Evolutionary conservation across 2,888 invertebrate genomes (phyloP).

Genomic region (Melanostoma mellinum): DNA sequence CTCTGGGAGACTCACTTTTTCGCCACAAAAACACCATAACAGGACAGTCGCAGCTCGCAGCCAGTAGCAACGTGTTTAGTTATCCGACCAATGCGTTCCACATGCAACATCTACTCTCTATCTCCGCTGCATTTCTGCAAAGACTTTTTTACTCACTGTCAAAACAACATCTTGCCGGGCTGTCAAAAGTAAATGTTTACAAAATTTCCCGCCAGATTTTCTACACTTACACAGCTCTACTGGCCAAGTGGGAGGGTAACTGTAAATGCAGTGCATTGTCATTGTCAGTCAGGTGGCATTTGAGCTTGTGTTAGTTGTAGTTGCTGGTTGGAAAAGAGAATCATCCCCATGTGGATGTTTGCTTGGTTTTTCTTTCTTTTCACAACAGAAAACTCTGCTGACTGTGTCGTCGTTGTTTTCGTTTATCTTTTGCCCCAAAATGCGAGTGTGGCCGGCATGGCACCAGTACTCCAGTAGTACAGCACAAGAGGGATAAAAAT

Average conservation of each 20-base stretch:
- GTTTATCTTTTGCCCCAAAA: constrained; percentile 49
- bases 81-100: constrained; percentile 49
- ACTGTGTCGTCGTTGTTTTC: constrained; percentile 55
- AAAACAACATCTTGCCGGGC: background rate
- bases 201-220: constrained; percentile 68
- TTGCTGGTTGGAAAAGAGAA: constrained; percentile 45
- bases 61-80: constrained; percentile 37
- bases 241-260: background rate
- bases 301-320: constrained; percentile 21
- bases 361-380: constrained; percentile 29
- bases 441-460: constrained; percentile 64
- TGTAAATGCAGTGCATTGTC: constrained; percentile 15
- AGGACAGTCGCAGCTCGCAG: background rate
- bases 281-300: constrained; percentile 55
- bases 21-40: constrained; percentile 1
- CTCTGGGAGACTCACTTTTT: background rate
- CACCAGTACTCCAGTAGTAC: too few relatives aligned
- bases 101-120: constrained; percentile 30
- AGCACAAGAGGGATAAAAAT: constrained; percentile 60
- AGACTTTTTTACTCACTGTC: constrained; percentile 27
- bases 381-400: constrained; percentile 57
- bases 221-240: constrained; percentile 36
- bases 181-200: constrained; percentile 51
- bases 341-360: constrained; percentile 56
- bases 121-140: constrained; percentile 43